These are phyloP conservation scores for Apamea monoglypha DNA, from an alignment of 2,888 invertebrate genomes.

Conservation along the genomic window DNA sequence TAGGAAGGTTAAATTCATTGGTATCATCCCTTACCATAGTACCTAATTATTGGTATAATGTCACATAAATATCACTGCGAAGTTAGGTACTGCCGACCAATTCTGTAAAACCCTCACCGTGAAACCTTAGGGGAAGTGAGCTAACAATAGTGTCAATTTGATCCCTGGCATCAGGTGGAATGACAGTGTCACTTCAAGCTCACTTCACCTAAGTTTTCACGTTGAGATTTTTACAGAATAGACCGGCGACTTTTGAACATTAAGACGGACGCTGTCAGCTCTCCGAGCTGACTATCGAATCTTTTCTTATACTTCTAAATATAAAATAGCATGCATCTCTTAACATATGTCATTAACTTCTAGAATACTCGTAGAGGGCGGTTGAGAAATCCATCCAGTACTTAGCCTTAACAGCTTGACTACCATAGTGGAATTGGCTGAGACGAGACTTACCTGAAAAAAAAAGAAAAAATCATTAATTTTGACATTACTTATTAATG, in stretches of 20 bases:
- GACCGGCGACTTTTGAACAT: background rate
- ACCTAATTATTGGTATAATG: too few relatives aligned
- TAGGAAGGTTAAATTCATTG: too few relatives aligned
- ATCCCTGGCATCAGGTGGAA: too few relatives aligned
- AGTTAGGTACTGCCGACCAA: too few relatives aligned
- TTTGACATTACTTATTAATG: background rate
- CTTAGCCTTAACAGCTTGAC: constrained; percentile 7
- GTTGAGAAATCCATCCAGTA: background rate
- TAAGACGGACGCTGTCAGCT: background rate
- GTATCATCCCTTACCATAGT: too few relatives aligned
- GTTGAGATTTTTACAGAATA: too few relatives aligned
- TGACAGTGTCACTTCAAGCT: too few relatives aligned
- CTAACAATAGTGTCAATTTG: too few relatives aligned
- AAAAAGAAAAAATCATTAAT: background rate
- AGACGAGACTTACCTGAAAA: constrained; percentile 23
- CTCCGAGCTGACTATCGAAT: background rate
- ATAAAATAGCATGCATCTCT: background rate
- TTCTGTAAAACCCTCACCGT: too few relatives aligned
- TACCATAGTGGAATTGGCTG: background rate
- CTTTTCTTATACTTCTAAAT: background rate
- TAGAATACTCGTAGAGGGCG: background rate
- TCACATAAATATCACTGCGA: too few relatives aligned
- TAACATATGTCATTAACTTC: background rate
- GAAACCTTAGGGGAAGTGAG: too few relatives aligned
- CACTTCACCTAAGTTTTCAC: too few relatives aligned